Base-by-base conservation (phyloP, 2,113 vertebrate genomes). In the Ochotona curzoniae region DNA sequence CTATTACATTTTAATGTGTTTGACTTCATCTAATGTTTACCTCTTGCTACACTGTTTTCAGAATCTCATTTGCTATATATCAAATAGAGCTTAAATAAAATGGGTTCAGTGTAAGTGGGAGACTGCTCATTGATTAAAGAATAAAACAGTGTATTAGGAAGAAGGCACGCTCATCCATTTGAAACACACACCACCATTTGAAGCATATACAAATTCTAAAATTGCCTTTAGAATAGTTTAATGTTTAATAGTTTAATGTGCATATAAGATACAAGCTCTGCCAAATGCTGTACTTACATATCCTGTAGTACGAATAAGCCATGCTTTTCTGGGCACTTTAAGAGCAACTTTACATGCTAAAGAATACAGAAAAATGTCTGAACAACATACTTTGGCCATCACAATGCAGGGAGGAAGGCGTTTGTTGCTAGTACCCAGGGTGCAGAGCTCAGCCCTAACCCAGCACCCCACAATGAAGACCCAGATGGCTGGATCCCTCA, bases 221-320 rank as follows among this genome's bases (percentile, higher is more conserved):
- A 97, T 69, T 87, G 38, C 61, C 89, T 93, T 96, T 57, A 95
- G 83, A 91, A 89, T 63, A 89, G 54, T 51, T 84, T 86, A 86
- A 64, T 87, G 49, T n/a, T n/a, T n/a, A 91, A 89, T 63, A 89
- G 54, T 51, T 84, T 86, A 86, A 64, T 87, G 49, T 94, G 80
- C 32, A 35, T 26, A 54, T 0, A 28, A 60, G 64, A 67, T 54
- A 35, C 1, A 5, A 26, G 5, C 49, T 69, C 18, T 82, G 70
- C 84, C 69, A 74, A 67, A 14, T 67, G 10, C 9, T 54, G 1
- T 14, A 25, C 30, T 70, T 25, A 30, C 18, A 63, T 14, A 28
- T 25, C 15, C 25, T 66, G 44, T 63, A 18, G 67, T 73, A 63
- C 11, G 28, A 60, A 44, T 8, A 66, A 61, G 23, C 30, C 23